These are phyloP conservation scores for Abscondita cerata DNA, from an alignment of 2,888 invertebrate genomes.

Conservation along the genomic window DNA sequence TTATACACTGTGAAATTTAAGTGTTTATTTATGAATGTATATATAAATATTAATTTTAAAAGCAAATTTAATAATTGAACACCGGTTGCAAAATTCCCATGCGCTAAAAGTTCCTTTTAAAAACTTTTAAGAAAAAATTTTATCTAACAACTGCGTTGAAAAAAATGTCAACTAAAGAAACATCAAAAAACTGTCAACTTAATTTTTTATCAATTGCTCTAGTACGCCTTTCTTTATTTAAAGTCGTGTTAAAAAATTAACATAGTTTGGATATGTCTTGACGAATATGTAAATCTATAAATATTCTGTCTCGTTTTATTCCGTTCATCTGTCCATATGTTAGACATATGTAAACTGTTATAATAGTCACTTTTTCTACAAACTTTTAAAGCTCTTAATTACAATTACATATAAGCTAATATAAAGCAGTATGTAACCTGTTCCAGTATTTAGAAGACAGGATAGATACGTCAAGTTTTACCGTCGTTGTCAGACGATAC, in stretches of 20 bases:
- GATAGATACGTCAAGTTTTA: constrained; percentile 16
- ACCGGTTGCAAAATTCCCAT: background rate
- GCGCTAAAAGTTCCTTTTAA: constrained; percentile 6
- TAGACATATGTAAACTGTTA: constrained; percentile 1
- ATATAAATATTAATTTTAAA: no score
- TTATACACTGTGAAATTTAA: background rate
- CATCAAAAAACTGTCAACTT: constrained; percentile 11
- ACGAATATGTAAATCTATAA: background rate
- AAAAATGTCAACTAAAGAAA: constrained; percentile 18
- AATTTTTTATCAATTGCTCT: no score
- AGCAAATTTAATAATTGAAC: constrained; percentile 10
- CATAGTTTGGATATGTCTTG: background rate
- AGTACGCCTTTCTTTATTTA: background rate
- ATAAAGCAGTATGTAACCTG: constrained; percentile 6
- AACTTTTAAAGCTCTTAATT: constrained; percentile 3
- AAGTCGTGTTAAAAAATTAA: background rate
- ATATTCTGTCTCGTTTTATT: background rate
- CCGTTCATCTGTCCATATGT: background rate
- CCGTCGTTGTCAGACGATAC: constrained; percentile 8
- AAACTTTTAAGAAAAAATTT: constrained; percentile 8
- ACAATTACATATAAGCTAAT: background rate
- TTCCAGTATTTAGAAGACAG: constrained; percentile 5
- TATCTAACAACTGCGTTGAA: constrained; percentile 13
- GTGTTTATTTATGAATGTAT: background rate
- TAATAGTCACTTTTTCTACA: background rate